These are phyloP conservation scores for Brachyalestes nurse DNA, from an alignment of 2,797 vertebrate species.

Conservation along the genomic window DNA sequence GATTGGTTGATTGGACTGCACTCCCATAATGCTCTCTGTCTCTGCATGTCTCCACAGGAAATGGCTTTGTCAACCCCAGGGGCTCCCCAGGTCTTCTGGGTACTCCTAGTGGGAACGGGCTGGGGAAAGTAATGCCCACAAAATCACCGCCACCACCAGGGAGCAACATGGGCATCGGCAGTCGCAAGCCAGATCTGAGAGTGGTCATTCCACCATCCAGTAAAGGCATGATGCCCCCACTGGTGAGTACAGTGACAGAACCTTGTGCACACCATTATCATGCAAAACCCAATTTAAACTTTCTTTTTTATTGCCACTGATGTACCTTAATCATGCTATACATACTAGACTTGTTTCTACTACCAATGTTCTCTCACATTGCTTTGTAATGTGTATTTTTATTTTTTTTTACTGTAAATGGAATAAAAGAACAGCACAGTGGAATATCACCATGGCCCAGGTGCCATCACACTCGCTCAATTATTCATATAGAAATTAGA, in stretches of 20 bases:
- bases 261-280: constrained; percentile 20
- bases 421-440: neutral
- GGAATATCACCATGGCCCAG: constrained; percentile 53
- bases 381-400: neutral
- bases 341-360: neutral
- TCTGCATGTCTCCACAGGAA: constrained; percentile 84
- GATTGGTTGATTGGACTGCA: constrained; percentile 64
- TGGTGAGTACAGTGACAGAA: constrained; percentile 82
- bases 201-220: constrained; percentile 97
- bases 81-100: constrained; percentile 92
- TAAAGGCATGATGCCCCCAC: constrained; percentile 98
- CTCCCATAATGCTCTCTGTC: constrained; percentile 71
- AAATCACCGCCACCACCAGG: constrained; percentile 97
- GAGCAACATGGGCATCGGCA: constrained; percentile 90
- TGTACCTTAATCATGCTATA: neutral
- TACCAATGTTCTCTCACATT: neutral
- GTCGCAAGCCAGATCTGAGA: constrained; percentile 94
- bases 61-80: constrained; percentile 95
- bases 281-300: neutral
- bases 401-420: neutral
- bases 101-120: constrained; percentile 88
- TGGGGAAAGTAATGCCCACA: constrained; percentile 96
- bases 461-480: constrained; percentile 64
- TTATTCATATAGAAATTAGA: constrained; percentile 71
- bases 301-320: neutral